Evolutionary conservation across 2,113 vertebrate genomes (phyloP).

Genomic region (Cochlearius cochlearius): DNA sequence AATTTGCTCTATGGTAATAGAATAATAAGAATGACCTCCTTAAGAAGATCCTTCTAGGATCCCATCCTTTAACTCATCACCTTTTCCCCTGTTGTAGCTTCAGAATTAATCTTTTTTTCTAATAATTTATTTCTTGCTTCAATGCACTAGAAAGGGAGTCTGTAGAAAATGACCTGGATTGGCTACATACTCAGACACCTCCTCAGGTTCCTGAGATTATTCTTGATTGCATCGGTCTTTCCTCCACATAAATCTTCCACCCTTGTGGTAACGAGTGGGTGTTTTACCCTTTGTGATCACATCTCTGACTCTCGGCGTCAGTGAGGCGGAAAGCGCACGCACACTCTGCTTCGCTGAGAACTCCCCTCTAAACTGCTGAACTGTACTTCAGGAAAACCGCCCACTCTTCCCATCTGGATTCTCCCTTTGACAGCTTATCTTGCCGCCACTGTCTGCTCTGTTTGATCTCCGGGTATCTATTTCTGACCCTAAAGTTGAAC

Average conservation of each 20-base stretch:
- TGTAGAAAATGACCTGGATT: neutral
- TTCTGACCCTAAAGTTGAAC: neutral
- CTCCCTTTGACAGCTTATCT: neutral
- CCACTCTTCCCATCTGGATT: neutral
- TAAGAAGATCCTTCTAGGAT: neutral
- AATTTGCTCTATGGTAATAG: neutral
- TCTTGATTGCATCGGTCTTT: neutral
- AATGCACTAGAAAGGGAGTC: neutral
- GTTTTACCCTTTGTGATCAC: neutral
- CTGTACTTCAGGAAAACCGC: neutral
- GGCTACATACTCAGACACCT: neutral
- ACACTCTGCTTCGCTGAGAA: neutral
- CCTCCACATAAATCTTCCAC: neutral
- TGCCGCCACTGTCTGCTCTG: neutral
- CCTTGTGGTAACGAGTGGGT: neutral
- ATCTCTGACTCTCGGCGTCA: rapidly evolving
- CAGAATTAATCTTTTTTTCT: neutral
- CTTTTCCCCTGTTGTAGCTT: neutral
- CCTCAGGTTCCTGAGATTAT: neutral
- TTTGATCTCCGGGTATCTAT: neutral
- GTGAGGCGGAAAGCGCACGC: rapidly evolving
- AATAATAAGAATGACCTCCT: neutral
- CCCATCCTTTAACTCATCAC: neutral
- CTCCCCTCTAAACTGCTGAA: neutral
- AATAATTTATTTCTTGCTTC: neutral